phyloP scores from a whole-genome alignment of 2,888 invertebrate species.

The Dastarcus helophoroides region DNA sequence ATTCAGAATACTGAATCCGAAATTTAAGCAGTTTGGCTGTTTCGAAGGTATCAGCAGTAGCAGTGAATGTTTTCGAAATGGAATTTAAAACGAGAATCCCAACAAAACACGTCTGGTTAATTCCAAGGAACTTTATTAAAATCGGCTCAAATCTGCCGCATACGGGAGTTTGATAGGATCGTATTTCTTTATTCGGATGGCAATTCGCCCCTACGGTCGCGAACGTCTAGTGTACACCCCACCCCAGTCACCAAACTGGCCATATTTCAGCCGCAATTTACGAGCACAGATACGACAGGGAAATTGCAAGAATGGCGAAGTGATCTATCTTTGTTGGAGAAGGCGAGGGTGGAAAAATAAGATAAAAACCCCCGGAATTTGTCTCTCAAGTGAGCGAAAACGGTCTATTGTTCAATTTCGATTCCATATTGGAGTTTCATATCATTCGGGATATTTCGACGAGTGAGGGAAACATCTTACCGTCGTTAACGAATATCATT shows the following conservation, averaged over 20 bases:
- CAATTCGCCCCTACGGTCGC: conserved; percentile 16
- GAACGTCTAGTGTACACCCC: conserved; percentile 16
- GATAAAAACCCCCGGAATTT: conserved; percentile 39
- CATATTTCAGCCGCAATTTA: conserved; percentile 80
- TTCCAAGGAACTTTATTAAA: no score
- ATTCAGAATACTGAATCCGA: no score
- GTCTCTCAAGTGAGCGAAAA: conserved; percentile 37
- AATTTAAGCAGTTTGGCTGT: no score
- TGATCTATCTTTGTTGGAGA: conserved; percentile 74
- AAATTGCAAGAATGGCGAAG: conserved; percentile 88
- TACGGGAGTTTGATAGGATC: conserved; percentile 20
- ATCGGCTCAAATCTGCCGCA: no score
- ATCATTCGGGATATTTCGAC: conserved; percentile 10
- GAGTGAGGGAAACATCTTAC: no score
- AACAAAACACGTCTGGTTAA: no score
- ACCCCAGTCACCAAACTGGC: conserved; percentile 39
- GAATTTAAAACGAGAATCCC: no score
- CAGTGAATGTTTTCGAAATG: no score
- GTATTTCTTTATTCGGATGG: conserved; percentile 27
- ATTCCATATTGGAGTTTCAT: conserved; percentile 23
- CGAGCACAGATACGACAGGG: conserved; percentile 84
- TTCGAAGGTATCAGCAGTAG: no score
- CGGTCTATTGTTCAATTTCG: conserved; percentile 33
- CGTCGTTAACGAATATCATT: no score
- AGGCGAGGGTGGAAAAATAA: conserved; percentile 41